Evolutionary conservation across 2,888 invertebrate genomes (phyloP).

Genomic region (Synergus itoensis): DNA sequence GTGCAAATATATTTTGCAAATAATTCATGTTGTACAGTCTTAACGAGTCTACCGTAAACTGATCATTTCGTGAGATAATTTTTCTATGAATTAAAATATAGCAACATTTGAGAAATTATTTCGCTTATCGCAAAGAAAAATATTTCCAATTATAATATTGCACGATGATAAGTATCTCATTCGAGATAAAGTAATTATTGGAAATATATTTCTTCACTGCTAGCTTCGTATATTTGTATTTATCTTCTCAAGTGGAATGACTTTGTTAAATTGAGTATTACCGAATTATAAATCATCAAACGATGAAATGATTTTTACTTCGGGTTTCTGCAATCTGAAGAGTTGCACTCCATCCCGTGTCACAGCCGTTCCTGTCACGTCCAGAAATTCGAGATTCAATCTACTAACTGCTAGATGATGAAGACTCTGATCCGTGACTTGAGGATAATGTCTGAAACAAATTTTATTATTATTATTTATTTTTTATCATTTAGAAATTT

Average conservation of each 20-base stretch:
- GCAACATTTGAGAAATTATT: background rate
- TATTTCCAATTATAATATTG: slow-evolving; percentile 4
- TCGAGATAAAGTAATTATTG: slow-evolving; percentile 6
- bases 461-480: background rate
- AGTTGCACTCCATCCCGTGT: slow-evolving; percentile 81
- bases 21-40: background rate
- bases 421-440: slow-evolving; percentile 83
- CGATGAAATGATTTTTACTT: slow-evolving; percentile 75
- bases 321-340: slow-evolving; percentile 82
- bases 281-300: slow-evolving; percentile 64
- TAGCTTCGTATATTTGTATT: background rate
- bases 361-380: slow-evolving; percentile 84
- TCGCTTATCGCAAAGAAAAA: background rate
- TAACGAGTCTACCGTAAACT: background rate
- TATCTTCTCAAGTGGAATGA: slow-evolving; percentile 11
- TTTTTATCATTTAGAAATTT: background rate
- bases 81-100: background rate
- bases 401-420: slow-evolving; percentile 82
- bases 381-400: slow-evolving; percentile 81
- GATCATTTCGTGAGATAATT: background rate
- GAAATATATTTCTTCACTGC: slow-evolving; percentile 19
- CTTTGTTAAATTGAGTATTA: background rate
- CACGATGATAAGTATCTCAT: background rate
- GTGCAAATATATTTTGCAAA: background rate
- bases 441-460: slow-evolving; percentile 80